Evolutionary conservation across 2,797 vertebrate species (phyloP).

Genomic region (Paramormyrops hopkinsi): DNA sequence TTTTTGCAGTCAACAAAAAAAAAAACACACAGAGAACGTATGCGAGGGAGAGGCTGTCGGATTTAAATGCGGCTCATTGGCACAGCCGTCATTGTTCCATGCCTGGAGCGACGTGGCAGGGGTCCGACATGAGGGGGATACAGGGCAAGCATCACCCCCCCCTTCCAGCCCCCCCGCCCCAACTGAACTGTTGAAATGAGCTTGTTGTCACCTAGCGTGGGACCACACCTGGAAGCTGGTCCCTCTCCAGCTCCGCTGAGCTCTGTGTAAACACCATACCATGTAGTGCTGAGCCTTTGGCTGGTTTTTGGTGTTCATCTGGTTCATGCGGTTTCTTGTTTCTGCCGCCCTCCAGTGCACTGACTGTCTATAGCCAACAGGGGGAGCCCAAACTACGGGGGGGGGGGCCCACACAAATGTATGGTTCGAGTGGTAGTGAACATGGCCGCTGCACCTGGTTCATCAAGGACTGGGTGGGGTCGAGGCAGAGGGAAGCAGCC

Average conservation of each 20-base stretch:
- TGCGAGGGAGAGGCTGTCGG: neutral
- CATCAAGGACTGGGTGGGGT: neutral
- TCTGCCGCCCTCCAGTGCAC: neutral
- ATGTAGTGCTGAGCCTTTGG: neutral
- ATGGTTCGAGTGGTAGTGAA: neutral
- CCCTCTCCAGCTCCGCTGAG: neutral
- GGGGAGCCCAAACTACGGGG: neutral
- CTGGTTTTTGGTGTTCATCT: neutral
- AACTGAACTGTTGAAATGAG: neutral
- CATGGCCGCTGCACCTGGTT: neutral
- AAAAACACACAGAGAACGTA: neutral
- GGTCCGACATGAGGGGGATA: neutral
- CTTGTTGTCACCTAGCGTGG: neutral
- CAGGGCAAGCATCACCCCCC: neutral
- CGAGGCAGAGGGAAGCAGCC: neutral
- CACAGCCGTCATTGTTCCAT: neutral
- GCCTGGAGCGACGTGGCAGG: neutral
- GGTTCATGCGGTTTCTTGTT: neutral
- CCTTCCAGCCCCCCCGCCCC: neutral
- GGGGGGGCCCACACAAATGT: neutral
- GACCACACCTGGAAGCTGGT: neutral
- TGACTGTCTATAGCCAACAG: neutral
- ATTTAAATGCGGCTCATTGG: neutral
- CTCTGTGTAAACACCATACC: neutral
- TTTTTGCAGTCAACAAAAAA: conserved; percentile 16